Conservation (phyloP, 2,797 vertebrate genomes). For the Falco biarmicus region DNA sequence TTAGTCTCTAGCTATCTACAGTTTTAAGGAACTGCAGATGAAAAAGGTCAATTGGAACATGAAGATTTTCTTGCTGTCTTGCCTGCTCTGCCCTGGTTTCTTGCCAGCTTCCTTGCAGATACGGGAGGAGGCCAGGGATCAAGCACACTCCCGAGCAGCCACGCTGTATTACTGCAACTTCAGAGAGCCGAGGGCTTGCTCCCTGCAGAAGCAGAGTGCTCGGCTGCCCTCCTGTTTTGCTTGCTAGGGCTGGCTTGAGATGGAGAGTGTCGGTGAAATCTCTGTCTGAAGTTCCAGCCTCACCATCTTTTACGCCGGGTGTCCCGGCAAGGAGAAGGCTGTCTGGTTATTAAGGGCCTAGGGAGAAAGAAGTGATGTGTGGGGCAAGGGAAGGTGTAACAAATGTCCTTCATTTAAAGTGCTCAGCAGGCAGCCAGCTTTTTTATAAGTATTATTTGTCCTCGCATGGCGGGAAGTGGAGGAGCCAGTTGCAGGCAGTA, state of each 20-base stretch:
- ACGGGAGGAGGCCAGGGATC: neutral
- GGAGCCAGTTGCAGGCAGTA: neutral
- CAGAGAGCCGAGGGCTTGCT: neutral
- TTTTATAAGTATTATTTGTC: neutral
- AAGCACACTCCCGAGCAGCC: neutral
- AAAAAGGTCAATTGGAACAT: neutral
- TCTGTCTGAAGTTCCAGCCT: neutral
- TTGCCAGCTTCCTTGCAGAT: neutral
- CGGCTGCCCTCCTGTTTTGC: neutral
- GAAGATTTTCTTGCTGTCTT: neutral
- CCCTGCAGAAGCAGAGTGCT: neutral
- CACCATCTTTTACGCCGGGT: too few relatives aligned
- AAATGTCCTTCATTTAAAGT: neutral
- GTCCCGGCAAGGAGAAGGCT: neutral
- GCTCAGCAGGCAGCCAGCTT: neutral
- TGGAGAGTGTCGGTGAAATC: neutral
- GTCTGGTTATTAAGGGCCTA: neutral
- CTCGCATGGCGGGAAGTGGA: neutral
- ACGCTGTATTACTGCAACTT: neutral
- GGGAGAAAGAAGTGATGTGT: neutral
- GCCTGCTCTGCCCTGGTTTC: neutral
- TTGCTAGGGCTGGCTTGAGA: neutral
- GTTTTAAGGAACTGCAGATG: neutral
- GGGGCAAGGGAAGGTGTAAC: neutral
- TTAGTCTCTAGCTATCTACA: neutral